These are phyloP conservation scores for Drosophila saltans DNA, from an alignment of 1,140 invertebrate genomes.

Conservation along the genomic window DNA sequence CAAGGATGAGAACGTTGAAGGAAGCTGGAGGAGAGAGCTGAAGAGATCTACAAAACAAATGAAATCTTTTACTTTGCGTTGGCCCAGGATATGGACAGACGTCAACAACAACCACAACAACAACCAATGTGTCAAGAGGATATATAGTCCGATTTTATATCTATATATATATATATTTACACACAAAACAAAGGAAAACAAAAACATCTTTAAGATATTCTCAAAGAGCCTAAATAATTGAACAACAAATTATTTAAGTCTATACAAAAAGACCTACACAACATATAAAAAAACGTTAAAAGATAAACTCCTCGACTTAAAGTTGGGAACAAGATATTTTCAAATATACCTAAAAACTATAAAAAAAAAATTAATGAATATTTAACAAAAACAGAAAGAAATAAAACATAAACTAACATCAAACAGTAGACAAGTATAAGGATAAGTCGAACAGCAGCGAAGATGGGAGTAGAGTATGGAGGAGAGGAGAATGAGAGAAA, in stretches of 20 bases:
- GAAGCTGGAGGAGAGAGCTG: constrained; percentile 29
- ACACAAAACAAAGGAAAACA: constrained; percentile 47
- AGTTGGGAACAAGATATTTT: constrained; percentile 57
- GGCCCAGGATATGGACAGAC: constrained; percentile 36
- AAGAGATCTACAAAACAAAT: constrained; percentile 68
- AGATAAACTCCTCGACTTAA: constrained; percentile 51
- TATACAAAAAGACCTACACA: constrained; percentile 6
- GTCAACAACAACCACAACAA: constrained; percentile 9
- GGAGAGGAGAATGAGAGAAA: constrained; percentile 12
- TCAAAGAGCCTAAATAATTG: constrained; percentile 49
- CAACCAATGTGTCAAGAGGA: constrained; percentile 49
- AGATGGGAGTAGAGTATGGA: constrained; percentile 1
- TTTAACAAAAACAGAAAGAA: background rate
- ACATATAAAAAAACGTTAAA: constrained; percentile 12
- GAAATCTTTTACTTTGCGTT: constrained; percentile 67
- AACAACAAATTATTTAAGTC: constrained; percentile 42
- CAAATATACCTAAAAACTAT: constrained; percentile 36
- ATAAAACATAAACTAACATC: constrained; percentile 30
- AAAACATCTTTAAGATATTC: constrained; percentile 72
- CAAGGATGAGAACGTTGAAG: constrained; percentile 57
- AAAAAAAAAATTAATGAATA: constrained; percentile 33
- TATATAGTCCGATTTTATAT: constrained; percentile 49
- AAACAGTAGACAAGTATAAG: constrained; percentile 51
- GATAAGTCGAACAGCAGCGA: constrained; percentile 19
- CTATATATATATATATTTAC: constrained; percentile 50